phyloP scores from a whole-genome alignment of 2,888 invertebrate species.

The Netelia melanura region DNA sequence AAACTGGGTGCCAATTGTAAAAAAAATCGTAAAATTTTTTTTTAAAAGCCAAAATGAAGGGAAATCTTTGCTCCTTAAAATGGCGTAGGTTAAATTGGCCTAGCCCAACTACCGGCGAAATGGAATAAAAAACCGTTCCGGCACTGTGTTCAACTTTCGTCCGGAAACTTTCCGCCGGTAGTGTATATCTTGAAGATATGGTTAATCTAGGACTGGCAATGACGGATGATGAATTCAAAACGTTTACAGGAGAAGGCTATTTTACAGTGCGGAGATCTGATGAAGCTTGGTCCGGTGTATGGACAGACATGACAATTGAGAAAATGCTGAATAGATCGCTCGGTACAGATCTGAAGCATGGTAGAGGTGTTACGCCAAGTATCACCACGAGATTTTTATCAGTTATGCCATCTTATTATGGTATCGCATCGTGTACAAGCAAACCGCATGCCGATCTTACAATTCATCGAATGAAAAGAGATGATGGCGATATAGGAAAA shows the following conservation, averaged over 20 bases:
- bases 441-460: slow-evolving; percentile 72
- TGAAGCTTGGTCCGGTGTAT: slow-evolving; percentile 63
- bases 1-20: too few species aligned
- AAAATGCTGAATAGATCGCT: slow-evolving; percentile 66
- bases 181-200: slow-evolving; percentile 72
- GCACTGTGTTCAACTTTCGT: too few species aligned
- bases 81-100: too few species aligned
- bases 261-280: slow-evolving; percentile 62
- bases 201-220: slow-evolving; percentile 43
- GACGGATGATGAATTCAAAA: slow-evolving; percentile 45
- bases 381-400: slow-evolving; percentile 53
- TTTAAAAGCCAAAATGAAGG: too few species aligned
- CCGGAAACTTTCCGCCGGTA: too few species aligned
- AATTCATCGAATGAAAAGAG: slow-evolving; percentile 63
- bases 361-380: slow-evolving; percentile 67
- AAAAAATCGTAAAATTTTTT: too few species aligned
- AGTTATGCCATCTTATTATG: slow-evolving; percentile 61
- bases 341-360: slow-evolving; percentile 70
- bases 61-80: too few species aligned
- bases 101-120: too few species aligned
- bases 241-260: slow-evolving; percentile 56
- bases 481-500: slow-evolving; percentile 68
- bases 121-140: too few species aligned
- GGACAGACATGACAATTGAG: slow-evolving; percentile 63
- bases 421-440: slow-evolving; percentile 48